phyloP scores from a whole-genome alignment of 1,140 invertebrate species.

The Tenebrio molitor region DNA sequence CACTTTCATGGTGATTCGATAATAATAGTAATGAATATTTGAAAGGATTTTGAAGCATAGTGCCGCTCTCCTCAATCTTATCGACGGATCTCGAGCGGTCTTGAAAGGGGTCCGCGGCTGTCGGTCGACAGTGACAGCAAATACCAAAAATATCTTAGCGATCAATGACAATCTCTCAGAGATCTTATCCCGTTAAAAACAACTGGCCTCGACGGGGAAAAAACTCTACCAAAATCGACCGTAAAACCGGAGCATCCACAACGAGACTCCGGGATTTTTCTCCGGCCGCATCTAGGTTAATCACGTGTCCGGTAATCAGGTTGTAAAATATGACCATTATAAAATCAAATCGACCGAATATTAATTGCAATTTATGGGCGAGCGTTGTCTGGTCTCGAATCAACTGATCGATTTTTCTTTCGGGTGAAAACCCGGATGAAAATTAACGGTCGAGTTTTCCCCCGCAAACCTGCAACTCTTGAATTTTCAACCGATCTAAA shows the following conservation, averaged over 20 bases:
- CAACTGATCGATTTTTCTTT: too few species aligned
- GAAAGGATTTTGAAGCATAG: slow-evolving; percentile 52
- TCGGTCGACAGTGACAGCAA: slow-evolving; percentile 53
- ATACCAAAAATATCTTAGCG: slow-evolving; percentile 60
- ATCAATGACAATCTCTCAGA: slow-evolving; percentile 54
- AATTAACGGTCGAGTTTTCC: too few species aligned
- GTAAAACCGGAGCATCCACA: slow-evolving; percentile 36
- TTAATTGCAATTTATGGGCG: too few species aligned
- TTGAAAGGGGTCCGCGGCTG: slow-evolving; percentile 50
- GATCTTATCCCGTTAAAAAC: slow-evolving; percentile 54
- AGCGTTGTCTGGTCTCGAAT: too few species aligned
- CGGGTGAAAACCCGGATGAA: too few species aligned
- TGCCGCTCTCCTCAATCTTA: slow-evolving; percentile 51
- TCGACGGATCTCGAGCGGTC: slow-evolving; percentile 46
- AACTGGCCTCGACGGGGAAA: slow-evolving; percentile 33
- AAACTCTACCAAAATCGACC: slow-evolving; percentile 43
- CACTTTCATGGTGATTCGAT: slow-evolving; percentile 40
- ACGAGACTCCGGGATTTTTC: too few species aligned
- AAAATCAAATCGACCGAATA: too few species aligned
- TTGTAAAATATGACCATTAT: too few species aligned
- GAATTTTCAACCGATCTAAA: not conserved
- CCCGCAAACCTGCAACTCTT: not conserved
- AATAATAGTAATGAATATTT: slow-evolving; percentile 51
- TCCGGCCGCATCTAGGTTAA: too few species aligned
- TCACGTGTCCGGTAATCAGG: too few species aligned